These are phyloP conservation scores for Phocides pigmalion DNA, from an alignment of 1,140 invertebrate species.

Conservation along the genomic window DNA sequence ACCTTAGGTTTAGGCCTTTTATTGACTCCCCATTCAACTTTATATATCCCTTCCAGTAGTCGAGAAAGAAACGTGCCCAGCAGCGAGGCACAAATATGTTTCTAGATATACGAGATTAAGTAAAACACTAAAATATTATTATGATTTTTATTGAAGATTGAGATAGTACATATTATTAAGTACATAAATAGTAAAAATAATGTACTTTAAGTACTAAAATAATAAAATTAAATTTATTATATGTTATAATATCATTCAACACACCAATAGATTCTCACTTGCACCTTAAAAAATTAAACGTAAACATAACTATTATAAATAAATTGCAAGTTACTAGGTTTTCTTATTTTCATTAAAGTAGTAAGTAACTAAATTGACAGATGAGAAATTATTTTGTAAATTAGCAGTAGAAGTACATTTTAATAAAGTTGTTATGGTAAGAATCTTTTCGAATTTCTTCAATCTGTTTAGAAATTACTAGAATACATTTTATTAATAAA, in stretches of 20 bases:
- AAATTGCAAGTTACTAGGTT: slow-evolving; percentile 1
- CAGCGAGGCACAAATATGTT: too few relatives aligned
- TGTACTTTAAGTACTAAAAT: slow-evolving; percentile 57
- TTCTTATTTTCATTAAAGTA: background rate
- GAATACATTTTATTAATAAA: too few relatives aligned
- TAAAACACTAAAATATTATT: slow-evolving; percentile 25
- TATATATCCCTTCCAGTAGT: too few relatives aligned
- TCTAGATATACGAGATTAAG: slow-evolving; percentile 19
- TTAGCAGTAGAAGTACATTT: background rate
- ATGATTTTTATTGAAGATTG: slow-evolving; percentile 51
- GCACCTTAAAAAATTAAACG: slow-evolving; percentile 41
- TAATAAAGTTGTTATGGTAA: background rate
- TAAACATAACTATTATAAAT: slow-evolving; percentile 15
- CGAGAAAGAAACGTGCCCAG: too few relatives aligned
- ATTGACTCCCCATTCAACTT: too few relatives aligned
- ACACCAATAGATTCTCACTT: slow-evolving; percentile 44
- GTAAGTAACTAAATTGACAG: background rate
- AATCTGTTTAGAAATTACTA: background rate
- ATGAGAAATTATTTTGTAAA: background rate
- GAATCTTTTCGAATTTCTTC: background rate
- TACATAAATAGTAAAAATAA: slow-evolving; percentile 60
- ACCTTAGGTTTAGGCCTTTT: too few relatives aligned
- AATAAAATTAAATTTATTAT: slow-evolving; percentile 47
- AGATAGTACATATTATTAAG: slow-evolving; percentile 55
- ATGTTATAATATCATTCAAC: slow-evolving; percentile 41